A percentile compares a stretch with the other conserved stretches of the same genome.
Conservation (phyloP, 2,113 vertebrate species). For the Gambusia holbrooki region DNA sequence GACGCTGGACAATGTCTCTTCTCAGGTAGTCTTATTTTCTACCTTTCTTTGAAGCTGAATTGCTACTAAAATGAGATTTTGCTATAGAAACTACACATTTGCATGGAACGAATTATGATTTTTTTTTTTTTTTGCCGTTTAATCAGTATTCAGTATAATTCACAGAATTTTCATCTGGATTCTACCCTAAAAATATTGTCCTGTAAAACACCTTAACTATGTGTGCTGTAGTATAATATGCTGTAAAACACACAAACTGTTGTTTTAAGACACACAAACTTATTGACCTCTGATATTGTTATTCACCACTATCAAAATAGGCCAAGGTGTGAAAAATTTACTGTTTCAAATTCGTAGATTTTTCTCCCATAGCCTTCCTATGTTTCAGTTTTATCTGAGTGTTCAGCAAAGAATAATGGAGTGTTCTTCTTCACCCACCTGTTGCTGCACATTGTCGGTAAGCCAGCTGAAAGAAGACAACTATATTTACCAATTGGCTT, state of each 20-base stretch:
- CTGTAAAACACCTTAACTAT: not conserved
- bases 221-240: not conserved
- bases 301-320: no score
- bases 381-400: no score
- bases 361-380: no score
- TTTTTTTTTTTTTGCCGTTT: not conserved
- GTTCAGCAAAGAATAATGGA: not conserved
- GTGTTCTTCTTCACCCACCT: not conserved
- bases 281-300: no score
- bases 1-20: constrained; percentile 10
- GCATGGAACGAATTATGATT: not conserved
- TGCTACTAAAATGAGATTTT: not conserved
- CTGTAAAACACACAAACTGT: not conserved
- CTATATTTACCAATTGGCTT: not conserved
- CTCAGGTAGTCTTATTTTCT: constrained; percentile 53
- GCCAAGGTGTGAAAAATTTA: no score
- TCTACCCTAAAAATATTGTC: not conserved
- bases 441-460: not conserved
- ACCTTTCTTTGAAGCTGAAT: not conserved
- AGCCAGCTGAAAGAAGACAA: not conserved
- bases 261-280: no score
- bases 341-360: no score
- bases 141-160: not conserved
- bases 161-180: not conserved
- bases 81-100: not conserved